A percentile compares a stretch with the other conserved stretches of the same genome.
These are phyloP conservation scores for Acomys russatus DNA, from an alignment of 2,797 vertebrate species.

Conservation along the genomic window DNA sequence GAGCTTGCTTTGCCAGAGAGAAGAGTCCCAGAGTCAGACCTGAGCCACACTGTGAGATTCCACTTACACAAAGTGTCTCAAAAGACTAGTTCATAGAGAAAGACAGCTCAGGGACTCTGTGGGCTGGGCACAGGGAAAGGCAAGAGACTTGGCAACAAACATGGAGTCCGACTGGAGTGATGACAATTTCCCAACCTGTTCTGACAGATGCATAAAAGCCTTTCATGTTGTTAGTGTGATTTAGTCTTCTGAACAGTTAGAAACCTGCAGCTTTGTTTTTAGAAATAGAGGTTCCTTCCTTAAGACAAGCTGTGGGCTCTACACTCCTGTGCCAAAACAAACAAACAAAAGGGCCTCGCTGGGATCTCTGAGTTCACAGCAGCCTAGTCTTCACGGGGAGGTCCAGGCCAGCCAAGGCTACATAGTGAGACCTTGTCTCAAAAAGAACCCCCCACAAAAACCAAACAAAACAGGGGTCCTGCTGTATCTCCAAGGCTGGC, in stretches of 20 bases:
- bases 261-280: background rate
- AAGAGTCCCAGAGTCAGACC: background rate
- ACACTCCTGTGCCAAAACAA: background rate
- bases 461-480: background rate
- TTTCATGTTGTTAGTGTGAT: background rate
- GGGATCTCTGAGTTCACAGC: background rate
- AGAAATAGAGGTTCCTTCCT: background rate
- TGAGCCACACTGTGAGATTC: accelerated
- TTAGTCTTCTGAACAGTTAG: background rate
- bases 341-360: background rate
- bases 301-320: background rate
- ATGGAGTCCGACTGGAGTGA: background rate
- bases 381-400: background rate
- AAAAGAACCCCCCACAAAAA: background rate
- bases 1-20: background rate
- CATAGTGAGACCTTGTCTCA: background rate
- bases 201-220: background rate
- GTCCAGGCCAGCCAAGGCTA: background rate
- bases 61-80: background rate
- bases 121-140: background rate
- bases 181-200: background rate
- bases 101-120: background rate
- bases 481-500: background rate
- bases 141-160: background rate
- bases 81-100: background rate